Evolutionary conservation across 2,888 invertebrate species (phyloP).

Genomic region (Corbicula japonica): DNA sequence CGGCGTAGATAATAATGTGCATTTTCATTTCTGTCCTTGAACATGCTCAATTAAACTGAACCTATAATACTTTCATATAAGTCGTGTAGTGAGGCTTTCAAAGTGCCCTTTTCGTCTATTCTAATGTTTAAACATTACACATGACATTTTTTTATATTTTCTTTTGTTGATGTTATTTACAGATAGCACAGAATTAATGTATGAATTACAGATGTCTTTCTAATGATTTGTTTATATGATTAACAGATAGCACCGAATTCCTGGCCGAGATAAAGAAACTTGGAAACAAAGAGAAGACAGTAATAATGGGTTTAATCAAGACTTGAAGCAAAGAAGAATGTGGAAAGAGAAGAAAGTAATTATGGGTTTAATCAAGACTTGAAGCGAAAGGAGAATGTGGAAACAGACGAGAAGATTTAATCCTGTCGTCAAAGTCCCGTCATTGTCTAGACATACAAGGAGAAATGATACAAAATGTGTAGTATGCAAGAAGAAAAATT

Average conservation of each 20-base stretch:
- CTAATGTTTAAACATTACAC: not conserved
- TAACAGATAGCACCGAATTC: conserved; percentile 31
- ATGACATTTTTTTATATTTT: not conserved
- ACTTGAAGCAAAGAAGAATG: conserved; percentile 33
- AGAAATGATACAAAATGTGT: too few relatives aligned
- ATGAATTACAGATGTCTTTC: not conserved
- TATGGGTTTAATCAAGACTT: conserved; percentile 59
- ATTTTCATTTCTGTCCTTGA: too few relatives aligned
- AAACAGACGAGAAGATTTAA: conserved; percentile 66
- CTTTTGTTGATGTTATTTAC: not conserved
- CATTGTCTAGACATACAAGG: too few relatives aligned
- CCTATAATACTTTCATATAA: too few relatives aligned
- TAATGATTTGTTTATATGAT: not conserved
- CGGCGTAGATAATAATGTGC: too few relatives aligned
- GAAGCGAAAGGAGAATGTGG: conserved; percentile 19
- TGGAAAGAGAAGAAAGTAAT: conserved; percentile 69
- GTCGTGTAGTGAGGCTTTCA: not conserved
- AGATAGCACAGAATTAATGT: conserved; percentile 21
- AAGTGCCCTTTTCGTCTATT: not conserved
- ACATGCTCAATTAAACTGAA: too few relatives aligned
- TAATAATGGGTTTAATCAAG: conserved; percentile 67
- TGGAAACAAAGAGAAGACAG: conserved; percentile 62
- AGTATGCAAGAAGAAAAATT: too few relatives aligned
- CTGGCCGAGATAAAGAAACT: conserved; percentile 67
- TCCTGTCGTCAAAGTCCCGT: too few relatives aligned